Conservation (phyloP, 2,888 invertebrate species). For the Athalia cordata region DNA sequence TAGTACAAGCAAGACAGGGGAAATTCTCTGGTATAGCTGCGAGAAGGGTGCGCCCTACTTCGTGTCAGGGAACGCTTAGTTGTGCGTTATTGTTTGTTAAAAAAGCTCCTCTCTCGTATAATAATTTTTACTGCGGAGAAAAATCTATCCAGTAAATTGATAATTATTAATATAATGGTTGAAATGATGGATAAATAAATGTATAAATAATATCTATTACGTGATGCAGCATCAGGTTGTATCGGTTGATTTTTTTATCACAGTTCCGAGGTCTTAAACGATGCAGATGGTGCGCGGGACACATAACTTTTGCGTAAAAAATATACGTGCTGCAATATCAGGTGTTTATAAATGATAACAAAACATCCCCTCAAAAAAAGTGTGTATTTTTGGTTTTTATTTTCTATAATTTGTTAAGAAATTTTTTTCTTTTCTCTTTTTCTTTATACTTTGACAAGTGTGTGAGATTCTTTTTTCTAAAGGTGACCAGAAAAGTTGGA, state of each 20-base stretch:
- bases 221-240: not conserved
- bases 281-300: not conserved
- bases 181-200: too few species aligned
- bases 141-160: too few species aligned
- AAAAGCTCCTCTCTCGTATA: not conserved
- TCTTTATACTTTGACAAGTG: not conserved
- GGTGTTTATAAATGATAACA: too few species aligned
- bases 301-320: not conserved
- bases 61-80: conserved; percentile 55
- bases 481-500: conserved; percentile 17
- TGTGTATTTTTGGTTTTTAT: too few species aligned
- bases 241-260: not conserved
- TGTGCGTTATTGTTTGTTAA: conserved; percentile 36
- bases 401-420: not conserved
- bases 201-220: not conserved
- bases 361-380: too few species aligned
- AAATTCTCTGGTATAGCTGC: conserved; percentile 45
- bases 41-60: conserved; percentile 71
- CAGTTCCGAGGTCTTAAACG: not conserved
- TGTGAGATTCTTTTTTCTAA: not conserved
- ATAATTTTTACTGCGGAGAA: not conserved
- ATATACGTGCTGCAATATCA: not conserved
- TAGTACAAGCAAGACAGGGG: conserved; percentile 41
- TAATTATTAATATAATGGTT: too few species aligned
- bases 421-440: not conserved